Percentiles rank a stretch among this genome's conserved stretches.
phyloP scores from a whole-genome alignment of 1,140 invertebrate genomes.

The Trachelipus rathkii region DNA sequence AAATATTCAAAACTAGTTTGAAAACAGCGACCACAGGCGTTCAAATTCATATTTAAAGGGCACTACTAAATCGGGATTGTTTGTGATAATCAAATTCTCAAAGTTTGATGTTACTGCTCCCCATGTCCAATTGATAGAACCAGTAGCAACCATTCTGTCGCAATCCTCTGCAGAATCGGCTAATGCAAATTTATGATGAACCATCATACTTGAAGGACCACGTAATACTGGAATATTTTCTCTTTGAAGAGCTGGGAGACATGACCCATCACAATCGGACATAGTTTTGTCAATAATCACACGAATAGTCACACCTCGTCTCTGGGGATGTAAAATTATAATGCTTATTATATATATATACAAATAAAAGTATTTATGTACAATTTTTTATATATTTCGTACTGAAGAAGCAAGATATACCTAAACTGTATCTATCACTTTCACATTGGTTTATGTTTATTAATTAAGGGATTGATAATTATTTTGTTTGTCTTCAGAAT shows the following conservation, averaged over 20 bases:
- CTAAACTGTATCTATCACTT: too few relatives aligned
- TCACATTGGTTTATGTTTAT: too few relatives aligned
- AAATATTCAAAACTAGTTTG: background rate
- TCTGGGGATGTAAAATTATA: background rate
- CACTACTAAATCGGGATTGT: background rate
- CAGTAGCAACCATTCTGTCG: background rate
- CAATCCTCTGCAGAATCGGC: background rate
- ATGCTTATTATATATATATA: too few relatives aligned
- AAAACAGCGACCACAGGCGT: background rate
- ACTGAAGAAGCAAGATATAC: too few relatives aligned
- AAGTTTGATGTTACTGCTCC: background rate
- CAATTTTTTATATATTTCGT: too few relatives aligned
- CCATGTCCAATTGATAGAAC: background rate
- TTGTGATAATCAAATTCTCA: background rate
- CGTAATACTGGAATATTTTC: background rate
- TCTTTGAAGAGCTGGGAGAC: background rate
- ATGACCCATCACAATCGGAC: background rate
- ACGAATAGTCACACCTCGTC: background rate
- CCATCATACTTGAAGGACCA: conserved; percentile 3
- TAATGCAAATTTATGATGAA: conserved; percentile 3
- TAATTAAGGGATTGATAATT: too few relatives aligned
- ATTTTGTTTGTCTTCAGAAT: too few relatives aligned
- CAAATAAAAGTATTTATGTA: too few relatives aligned
- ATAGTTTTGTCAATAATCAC: background rate
- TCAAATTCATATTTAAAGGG: background rate